phyloP scores from a whole-genome alignment of 2,113 vertebrate species.

The Nyctibius bracteatus region DNA sequence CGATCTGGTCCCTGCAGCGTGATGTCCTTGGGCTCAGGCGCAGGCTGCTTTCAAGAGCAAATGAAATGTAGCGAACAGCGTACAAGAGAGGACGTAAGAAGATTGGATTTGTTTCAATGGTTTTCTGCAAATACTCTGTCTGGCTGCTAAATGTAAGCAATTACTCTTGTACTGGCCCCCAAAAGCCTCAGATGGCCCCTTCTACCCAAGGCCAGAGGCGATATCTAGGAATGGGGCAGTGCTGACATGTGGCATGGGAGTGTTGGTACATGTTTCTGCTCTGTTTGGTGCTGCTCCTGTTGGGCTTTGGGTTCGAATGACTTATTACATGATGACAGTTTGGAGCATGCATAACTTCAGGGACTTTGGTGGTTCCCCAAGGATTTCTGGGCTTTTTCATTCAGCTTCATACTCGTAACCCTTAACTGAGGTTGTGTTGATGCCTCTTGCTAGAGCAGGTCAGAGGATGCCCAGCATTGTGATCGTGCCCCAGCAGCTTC shows the following conservation, averaged over 20 bases:
- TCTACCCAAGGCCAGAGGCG: rapidly evolving
- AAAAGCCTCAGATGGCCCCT: background rate
- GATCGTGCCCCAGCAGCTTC: background rate
- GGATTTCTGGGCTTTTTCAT: background rate
- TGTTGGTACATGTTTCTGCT: rapidly evolving
- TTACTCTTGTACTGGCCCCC: background rate
- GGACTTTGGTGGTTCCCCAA: background rate
- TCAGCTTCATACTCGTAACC: background rate
- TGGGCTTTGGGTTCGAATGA: background rate
- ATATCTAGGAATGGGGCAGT: rapidly evolving
- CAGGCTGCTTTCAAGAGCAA: background rate
- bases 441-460: background rate
- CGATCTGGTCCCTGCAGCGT: background rate
- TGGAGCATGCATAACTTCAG: background rate
- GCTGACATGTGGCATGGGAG: background rate
- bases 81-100: background rate
- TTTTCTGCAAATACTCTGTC: conserved; percentile 8
- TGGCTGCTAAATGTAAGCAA: background rate
- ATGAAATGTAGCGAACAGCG: background rate
- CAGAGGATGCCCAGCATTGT: background rate
- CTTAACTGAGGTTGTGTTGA: background rate
- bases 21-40: background rate
- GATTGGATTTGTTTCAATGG: conserved; percentile 1
- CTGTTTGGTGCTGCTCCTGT: background rate
- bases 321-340: background rate